Percentiles rank a stretch among this genome's conserved stretches.
phyloP scores from a whole-genome alignment of 2,888 invertebrate species.

The Abscondita cerata region DNA sequence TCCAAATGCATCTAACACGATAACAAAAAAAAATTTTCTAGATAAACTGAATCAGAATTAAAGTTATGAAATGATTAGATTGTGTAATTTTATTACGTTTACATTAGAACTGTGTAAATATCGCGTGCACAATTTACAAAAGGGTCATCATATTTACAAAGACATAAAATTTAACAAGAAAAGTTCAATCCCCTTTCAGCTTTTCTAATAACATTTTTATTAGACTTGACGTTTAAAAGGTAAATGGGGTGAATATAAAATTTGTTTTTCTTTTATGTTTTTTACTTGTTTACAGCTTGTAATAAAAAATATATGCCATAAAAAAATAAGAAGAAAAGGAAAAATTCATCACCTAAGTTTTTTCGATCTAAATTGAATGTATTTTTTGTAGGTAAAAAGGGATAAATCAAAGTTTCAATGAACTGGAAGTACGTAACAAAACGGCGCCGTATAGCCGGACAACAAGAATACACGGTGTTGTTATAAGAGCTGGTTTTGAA shows the following conservation, averaged over 20 bases:
- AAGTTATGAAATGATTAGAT: too few species aligned
- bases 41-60: too few species aligned
- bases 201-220: not conserved
- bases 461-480: constrained; percentile 23
- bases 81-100: too few species aligned
- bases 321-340: not conserved
- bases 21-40: too few species aligned
- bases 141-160: too few species aligned
- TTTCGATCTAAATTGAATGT: too few species aligned
- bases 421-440: constrained; percentile 27
- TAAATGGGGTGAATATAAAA: constrained; percentile 4
- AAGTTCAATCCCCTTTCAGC: too few species aligned
- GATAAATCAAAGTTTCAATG: constrained; percentile 16
- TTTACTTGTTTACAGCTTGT: not conserved
- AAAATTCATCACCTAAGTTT: not conserved
- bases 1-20: too few species aligned
- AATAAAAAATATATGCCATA: not conserved
- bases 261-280: not conserved
- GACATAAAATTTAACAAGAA: too few species aligned
- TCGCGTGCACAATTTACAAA: too few species aligned
- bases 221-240: constrained; percentile 6
- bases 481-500: constrained; percentile 50
- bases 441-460: constrained; percentile 29
- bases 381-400: not conserved
- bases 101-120: too few species aligned